A percentile compares a stretch with the other conserved stretches of the same genome.
phyloP scores from a whole-genome alignment of 2,888 invertebrate genomes.

The Alviniconcha strummeri region DNA sequence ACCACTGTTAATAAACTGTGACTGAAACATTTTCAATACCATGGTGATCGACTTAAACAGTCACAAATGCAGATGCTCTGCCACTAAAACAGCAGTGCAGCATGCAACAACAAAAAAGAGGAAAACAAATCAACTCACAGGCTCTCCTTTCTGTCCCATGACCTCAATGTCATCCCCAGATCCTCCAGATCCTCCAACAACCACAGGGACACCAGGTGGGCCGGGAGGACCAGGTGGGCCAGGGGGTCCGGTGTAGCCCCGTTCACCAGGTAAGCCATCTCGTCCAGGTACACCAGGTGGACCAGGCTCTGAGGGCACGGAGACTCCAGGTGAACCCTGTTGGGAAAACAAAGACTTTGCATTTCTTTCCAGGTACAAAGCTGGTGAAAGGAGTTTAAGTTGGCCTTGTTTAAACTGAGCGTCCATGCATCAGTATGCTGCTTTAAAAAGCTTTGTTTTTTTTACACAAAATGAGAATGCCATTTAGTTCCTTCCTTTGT shows the following conservation, averaged over 20 bases:
- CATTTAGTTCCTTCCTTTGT: too few relatives aligned
- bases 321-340: neutral
- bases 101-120: too few relatives aligned
- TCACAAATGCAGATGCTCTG: too few relatives aligned
- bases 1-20: too few relatives aligned
- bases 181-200: neutral
- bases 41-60: too few relatives aligned
- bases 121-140: neutral
- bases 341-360: neutral
- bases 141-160: constrained; percentile 34
- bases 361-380: neutral
- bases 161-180: constrained; percentile 15
- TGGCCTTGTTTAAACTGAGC: too few relatives aligned
- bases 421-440: too few relatives aligned
- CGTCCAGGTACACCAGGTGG: constrained; percentile 23
- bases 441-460: neutral
- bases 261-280: constrained; percentile 25
- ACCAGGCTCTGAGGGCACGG: constrained; percentile 24
- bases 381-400: neutral
- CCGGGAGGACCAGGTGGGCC: constrained; percentile 42
- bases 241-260: constrained; percentile 30
- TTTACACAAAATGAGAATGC: neutral
- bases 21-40: too few relatives aligned
- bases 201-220: neutral
- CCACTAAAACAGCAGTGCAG: too few relatives aligned